Conservation (phyloP, 2,797 vertebrate genomes). For the Micromesistius poutassou region DNA sequence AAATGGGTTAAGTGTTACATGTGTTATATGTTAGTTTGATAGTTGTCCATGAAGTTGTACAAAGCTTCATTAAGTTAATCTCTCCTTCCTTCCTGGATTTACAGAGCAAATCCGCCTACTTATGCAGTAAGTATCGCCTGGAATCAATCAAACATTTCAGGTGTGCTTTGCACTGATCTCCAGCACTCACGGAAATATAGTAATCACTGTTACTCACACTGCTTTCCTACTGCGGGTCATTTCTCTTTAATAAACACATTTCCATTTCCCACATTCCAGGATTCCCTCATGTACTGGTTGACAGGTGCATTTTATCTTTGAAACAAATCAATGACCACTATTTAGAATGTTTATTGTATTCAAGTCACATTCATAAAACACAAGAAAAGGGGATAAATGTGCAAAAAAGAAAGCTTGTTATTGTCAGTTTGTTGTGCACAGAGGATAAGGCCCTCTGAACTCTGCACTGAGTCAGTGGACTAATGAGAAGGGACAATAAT, state of each 20-base stretch:
- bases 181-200: not conserved
- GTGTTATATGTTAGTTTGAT: slow-evolving; percentile 7
- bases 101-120: slow-evolving; percentile 43
- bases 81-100: slow-evolving; percentile 39
- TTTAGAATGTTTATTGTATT: slow-evolving; percentile 2
- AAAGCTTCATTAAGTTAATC: slow-evolving; percentile 31
- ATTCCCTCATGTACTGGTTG: not conserved
- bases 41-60: slow-evolving; percentile 5
- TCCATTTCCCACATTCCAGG: not conserved
- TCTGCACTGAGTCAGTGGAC: not conserved
- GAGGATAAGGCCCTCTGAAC: not conserved
- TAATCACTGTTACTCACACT: not conserved
- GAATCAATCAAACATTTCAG: slow-evolving; percentile 37
- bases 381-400: not conserved
- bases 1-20: slow-evolving; percentile 10
- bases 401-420: not conserved
- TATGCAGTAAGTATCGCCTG: slow-evolving; percentile 37
- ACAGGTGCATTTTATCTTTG: not conserved
- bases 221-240: not conserved
- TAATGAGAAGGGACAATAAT: not conserved
- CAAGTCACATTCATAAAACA: not conserved
- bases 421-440: not conserved
- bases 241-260: not conserved
- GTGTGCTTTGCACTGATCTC: slow-evolving; percentile 14
- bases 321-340: not conserved